Evolutionary conservation across 2,888 invertebrate genomes (phyloP).

Genomic region (Rhodophaea formosa): DNA sequence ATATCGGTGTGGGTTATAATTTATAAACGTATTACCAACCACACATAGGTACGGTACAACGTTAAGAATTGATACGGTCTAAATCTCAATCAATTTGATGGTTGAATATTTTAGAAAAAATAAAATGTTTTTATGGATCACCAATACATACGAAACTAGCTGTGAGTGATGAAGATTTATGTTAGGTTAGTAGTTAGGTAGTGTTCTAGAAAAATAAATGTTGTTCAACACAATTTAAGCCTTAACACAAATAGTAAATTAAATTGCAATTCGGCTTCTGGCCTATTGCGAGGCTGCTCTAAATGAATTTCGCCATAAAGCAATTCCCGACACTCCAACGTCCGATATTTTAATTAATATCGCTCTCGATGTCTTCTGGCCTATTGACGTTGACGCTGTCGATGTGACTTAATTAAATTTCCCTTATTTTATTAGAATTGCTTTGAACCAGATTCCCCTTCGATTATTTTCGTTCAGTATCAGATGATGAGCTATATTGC

Average conservation of each 20-base stretch:
- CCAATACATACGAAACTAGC: too few relatives aligned
- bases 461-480: not conserved
- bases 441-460: not conserved
- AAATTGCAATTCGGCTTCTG: not conserved
- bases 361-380: conserved; percentile 27
- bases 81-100: too few relatives aligned
- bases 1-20: not conserved
- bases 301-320: not conserved
- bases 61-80: too few relatives aligned
- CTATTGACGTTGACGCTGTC: conserved; percentile 27
- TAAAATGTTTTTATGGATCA: too few relatives aligned
- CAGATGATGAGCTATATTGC: conserved; percentile 5
- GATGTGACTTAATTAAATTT: conserved; percentile 24
- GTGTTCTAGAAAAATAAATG: too few relatives aligned
- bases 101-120: too few relatives aligned
- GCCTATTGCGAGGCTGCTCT: not conserved
- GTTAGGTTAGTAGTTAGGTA: too few relatives aligned
- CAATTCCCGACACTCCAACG: not conserved
- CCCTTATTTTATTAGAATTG: conserved; percentile 14
- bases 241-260: not conserved
- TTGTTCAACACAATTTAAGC: not conserved
- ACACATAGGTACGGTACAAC: too few relatives aligned
- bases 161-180: too few relatives aligned
- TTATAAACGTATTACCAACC: too few relatives aligned
- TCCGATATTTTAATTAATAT: conserved; percentile 53